Evolutionary conservation across 2,888 invertebrate species (phyloP), one percentile per base, ranked within the genome.

Genomic region (Eurois occulta): DNA sequence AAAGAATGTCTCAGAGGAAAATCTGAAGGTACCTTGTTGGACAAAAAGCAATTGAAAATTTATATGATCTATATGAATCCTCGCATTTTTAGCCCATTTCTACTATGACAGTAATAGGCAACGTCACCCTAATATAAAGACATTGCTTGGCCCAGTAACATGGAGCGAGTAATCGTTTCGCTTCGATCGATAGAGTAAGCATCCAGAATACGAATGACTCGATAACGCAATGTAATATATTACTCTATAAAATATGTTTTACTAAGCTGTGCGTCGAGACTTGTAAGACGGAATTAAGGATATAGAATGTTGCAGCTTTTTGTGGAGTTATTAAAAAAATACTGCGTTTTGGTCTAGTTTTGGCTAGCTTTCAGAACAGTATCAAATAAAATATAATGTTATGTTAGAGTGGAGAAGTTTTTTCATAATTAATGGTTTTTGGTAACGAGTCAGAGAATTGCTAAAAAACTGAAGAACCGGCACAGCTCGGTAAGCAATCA

Each of bases 131-230:
- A 46, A 72, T 69, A 72, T 75, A 58, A 77, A 72, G 62, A 64
- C 58, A 38, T 83, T 84, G 83, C 79, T 86, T 74, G 78, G 81
- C 72, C 72, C 72, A 81, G 81, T 79, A 85, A 87, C 84, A 84
- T 87, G 71, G 81, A 77, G 75, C 86, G 46, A 83, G 86, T 87
- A 90, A 89, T 87, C 78, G 73, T 48, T 77, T 72, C 72, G 72
- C 58, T 77, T 72, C 84, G 89, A 88, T 90, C 88, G 88, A 91
- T 89, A 80, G 80, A 84, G 85, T 83, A 85, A 84, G 85, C 87
- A 84, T 71, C 71, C 82, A 77, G 91, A 90, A 91, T 91, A 90
- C 87, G 76, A 91, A 91, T 90, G 86, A 86, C 85, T 81, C 78
- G 86, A 90, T 91, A 88, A 87, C 86, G 82, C 82, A 82, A 89